These are phyloP conservation scores for Platyrinchus mystaceus DNA, from an alignment of 2,797 vertebrate species.

Conservation along the genomic window DNA sequence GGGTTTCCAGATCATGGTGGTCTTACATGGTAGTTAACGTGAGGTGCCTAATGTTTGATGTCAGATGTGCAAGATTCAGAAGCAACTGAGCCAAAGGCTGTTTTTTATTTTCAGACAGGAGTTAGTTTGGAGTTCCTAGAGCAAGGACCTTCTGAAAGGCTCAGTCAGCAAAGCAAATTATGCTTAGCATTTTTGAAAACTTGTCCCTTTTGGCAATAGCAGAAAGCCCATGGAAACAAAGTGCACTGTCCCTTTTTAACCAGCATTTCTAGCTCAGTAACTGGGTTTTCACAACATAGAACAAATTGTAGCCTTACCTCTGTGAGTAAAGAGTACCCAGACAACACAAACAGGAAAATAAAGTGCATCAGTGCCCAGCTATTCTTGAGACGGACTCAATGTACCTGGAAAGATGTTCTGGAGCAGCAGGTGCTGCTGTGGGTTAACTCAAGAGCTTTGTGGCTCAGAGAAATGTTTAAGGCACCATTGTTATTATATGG, in stretches of 20 bases:
- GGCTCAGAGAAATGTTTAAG: background rate
- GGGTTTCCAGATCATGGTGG: background rate
- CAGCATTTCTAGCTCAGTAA: background rate
- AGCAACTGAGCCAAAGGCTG: background rate
- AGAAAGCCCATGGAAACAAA: background rate
- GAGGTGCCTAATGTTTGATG: background rate
- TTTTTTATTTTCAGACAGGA: background rate
- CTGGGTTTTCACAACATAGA: background rate
- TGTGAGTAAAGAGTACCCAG: background rate
- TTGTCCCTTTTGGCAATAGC: background rate
- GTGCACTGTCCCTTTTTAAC: background rate
- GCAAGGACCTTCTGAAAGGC: background rate
- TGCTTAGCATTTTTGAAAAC: background rate
- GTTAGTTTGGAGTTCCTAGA: background rate
- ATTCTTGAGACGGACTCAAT: background rate
- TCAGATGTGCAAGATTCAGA: background rate
- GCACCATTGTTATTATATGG: background rate
- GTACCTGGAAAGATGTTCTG: background rate
- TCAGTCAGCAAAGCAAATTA: background rate
- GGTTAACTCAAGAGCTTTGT: background rate
- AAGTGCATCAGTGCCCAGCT: background rate
- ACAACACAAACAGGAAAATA: background rate
- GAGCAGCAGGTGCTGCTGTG: background rate
- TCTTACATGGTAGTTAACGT: background rate
- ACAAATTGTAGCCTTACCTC: background rate